A percentile compares a stretch with the other conserved stretches of the same genome.
Evolutionary conservation across 1,140 invertebrate species (phyloP).

Genomic region (Saxidomus purpurata): DNA sequence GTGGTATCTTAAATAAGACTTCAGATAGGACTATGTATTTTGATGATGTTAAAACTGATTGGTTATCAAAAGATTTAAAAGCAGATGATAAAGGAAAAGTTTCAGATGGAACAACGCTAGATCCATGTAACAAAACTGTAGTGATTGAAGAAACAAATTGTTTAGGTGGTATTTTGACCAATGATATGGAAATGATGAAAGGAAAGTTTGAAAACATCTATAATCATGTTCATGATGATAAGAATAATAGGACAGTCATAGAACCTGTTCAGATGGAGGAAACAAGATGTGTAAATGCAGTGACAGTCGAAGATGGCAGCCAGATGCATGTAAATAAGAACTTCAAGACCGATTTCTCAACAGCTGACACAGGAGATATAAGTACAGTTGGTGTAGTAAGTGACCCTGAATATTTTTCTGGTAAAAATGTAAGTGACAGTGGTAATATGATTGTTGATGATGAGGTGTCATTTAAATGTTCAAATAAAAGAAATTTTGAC

Average conservation of each 20-base stretch:
- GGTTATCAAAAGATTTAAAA: constrained; percentile 14
- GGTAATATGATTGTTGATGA: constrained; percentile 17
- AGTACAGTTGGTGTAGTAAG: not conserved
- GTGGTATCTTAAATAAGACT: constrained; percentile 47
- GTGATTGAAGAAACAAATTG: constrained; percentile 33
- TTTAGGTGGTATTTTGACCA: constrained; percentile 3
- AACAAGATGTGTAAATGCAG: constrained; percentile 11
- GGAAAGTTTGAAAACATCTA: not conserved
- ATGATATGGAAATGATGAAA: not conserved
- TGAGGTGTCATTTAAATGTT: constrained; percentile 25
- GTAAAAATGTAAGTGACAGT: not conserved
- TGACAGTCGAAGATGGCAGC: not conserved
- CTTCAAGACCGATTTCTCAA: too few species aligned
- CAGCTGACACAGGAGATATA: not conserved
- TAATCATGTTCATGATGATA: not conserved
- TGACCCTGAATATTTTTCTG: too few species aligned
- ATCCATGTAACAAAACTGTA: not conserved
- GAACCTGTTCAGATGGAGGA: constrained; percentile 17
- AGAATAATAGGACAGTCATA: not conserved
- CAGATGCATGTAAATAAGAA: not conserved
- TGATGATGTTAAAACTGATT: constrained; percentile 25
- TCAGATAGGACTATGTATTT: constrained; percentile 31
- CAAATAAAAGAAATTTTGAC: constrained; percentile 27
- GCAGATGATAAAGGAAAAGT: not conserved
- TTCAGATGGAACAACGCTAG: not conserved